Evolutionary conservation across 2,888 invertebrate genomes (phyloP).

Genomic region (Horisme vitalbata): DNA sequence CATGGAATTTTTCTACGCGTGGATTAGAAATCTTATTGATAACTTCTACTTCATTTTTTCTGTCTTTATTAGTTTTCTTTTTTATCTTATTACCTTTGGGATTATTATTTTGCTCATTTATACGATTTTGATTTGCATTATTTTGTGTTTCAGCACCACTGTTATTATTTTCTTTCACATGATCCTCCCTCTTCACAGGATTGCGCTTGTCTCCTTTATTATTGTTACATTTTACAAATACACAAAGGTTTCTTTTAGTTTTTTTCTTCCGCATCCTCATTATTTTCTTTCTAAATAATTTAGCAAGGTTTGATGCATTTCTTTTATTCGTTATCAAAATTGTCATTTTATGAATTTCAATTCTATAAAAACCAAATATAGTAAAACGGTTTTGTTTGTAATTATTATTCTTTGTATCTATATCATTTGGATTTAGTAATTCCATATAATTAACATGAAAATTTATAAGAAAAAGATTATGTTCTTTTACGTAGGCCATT

Average conservation of each 20-base stretch:
- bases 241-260: not conserved
- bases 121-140: not conserved
- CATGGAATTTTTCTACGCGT: conserved; percentile 6
- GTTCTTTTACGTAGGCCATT: not conserved
- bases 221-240: not conserved
- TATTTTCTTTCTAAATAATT: conserved; percentile 13
- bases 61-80: not conserved
- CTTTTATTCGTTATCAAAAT: conserved; percentile 8
- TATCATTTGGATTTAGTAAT: not conserved
- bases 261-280: conserved; percentile 3
- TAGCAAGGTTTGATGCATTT: conserved; percentile 8
- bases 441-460: not conserved
- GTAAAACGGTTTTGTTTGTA: not conserved
- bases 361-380: conserved; percentile 13
- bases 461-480: not conserved
- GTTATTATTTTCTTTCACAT: not conserved
- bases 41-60: not conserved
- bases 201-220: not conserved
- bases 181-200: not conserved
- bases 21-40: conserved; percentile 1
- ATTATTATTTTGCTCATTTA: not conserved
- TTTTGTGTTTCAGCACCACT: not conserved
- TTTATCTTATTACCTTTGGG: not conserved
- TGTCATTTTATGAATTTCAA: conserved; percentile 1
- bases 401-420: not conserved